phyloP scores from a whole-genome alignment of 2,797 vertebrate species.

The Microcaecilia unicolor region DNA sequence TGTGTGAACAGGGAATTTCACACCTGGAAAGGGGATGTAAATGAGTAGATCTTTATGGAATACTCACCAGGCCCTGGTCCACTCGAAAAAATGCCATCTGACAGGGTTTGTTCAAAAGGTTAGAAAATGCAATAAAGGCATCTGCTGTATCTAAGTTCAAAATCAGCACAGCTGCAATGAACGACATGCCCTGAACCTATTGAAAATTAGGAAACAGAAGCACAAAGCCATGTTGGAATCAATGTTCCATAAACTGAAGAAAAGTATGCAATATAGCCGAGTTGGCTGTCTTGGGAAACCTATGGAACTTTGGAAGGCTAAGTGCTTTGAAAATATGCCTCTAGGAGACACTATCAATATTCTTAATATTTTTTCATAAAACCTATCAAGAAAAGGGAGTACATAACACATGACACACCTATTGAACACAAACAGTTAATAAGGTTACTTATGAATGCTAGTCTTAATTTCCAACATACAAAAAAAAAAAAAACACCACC shows the following conservation, averaged over 20 bases:
- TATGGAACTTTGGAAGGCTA: too few relatives aligned
- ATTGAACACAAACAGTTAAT: too few relatives aligned
- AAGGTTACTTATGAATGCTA: not conserved
- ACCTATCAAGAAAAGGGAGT: too few relatives aligned
- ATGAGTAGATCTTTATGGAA: not conserved
- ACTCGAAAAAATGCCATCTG: conserved; percentile 92
- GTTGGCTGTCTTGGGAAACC: too few relatives aligned
- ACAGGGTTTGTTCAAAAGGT: conserved; percentile 89
- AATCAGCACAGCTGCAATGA: conserved; percentile 83
- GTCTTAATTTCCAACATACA: not conserved
- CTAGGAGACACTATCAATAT: too few relatives aligned
- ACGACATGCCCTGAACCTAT: conserved; percentile 91
- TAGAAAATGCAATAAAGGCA: conserved; percentile 89
- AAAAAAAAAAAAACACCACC: too few relatives aligned
- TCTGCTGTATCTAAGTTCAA: conserved; percentile 86
- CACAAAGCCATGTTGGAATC: not conserved
- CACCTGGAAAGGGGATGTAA: not conserved
- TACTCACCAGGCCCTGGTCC: conserved; percentile 90
- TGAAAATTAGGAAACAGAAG: conserved; percentile 8
- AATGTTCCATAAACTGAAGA: not conserved
- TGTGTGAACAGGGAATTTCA: too few relatives aligned
- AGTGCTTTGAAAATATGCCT: too few relatives aligned
- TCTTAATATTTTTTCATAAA: too few relatives aligned
- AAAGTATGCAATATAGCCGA: too few relatives aligned
- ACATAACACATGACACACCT: too few relatives aligned